Base-by-base conservation (phyloP, 2,113 vertebrate genomes). In the Puma concolor region DNA sequence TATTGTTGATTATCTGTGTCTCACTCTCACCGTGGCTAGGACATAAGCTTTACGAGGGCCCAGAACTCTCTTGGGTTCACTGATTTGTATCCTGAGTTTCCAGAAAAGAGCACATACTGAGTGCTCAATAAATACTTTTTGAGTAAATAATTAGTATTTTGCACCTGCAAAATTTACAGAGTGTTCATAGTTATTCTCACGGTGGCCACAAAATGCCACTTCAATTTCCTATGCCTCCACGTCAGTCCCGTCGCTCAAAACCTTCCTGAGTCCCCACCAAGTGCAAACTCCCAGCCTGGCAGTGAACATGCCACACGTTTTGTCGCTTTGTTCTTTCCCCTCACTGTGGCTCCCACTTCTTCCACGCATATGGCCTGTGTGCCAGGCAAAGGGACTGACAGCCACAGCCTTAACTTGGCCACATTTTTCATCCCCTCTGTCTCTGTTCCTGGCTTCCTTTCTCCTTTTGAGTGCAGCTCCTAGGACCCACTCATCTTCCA, bases 301-400 rank as follows among this genome's bases (percentile, higher is more conserved):
- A 13, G 38, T 1, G 23, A 41, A 7, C 0, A 0, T 31, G 31
- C 23, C 54, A 54, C 13, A 10, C 3, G 4, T 16, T 50, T 23
- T 71, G 33, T 48, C 11, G 29, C 17, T n/a, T 1, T n/a, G 25
- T 11, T 71, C 27, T 66, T 54, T 44, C 21, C 29, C 44, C 44
- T 60, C 7, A 9, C 52, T n/a, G 5, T 9, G 17, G 54, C 79
- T 48, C 71, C 69, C 38, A 23, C 4, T 38, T 31, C 11, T 31
- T 25, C 33, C n/a, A 50, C 0, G 23, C 13, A 14, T 0, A 4
- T 83, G 52, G 31, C 17, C 7, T 23, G 19, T 17, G 54, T 29
- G 0, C 64, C 54, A 44, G 76, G 69, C 25, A 76, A 64, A 93
- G 17, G 1, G 6, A n/a, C 15, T 11, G 11, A 21, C 2, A 11